Evolutionary conservation across 2,797 vertebrate genomes (phyloP), one percentile per base, ranked within the genome.

Genomic region (Knipowitschia caucasica): DNA sequence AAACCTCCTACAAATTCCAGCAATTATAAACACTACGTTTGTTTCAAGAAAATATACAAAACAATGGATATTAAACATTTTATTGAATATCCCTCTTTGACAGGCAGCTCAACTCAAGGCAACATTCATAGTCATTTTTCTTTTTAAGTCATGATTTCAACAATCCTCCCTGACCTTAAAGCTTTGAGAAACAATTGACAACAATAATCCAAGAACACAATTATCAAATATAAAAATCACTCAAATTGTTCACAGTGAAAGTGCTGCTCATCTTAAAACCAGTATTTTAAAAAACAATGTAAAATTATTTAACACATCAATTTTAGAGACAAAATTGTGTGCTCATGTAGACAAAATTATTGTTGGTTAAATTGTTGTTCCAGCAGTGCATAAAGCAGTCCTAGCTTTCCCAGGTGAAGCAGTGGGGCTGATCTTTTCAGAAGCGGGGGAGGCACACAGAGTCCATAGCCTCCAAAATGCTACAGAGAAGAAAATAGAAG

Each of bases 381-480:
- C 38, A 69, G 62, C 62, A 59, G 83, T 83, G 80, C 79, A 86
- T 77, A 79, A 56, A 57, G 60, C 65, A 78, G 56, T 45, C 58
- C 30, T 4, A 23, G 57, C 42, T 14, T 39, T 56, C 45, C 60
- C 17, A 0, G 15, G 52, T 43, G 44, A 35, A 27, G 35, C 12
- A 46, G 30, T 24, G 33, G 9, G n/a, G 21, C 12, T 25, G 21
- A 52, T 59, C 14, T 7, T 23, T 61, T 67, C 52, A 86, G 30
- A 74, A n/a, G 15, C 10, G 64, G 63, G 59, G 53, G 39, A 71
- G 74, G 76, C 96, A 99, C 64, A 91, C 91, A 0, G 73, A 68
- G 66, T 95, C 85, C 92, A 98, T 95, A 70, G 92, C 90, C 15
- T 43, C 18, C 52, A 52, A 77, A 82, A 98, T 94, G 60, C 96